Evolutionary conservation across 2,113 vertebrate genomes (phyloP).

Genomic region (Cacatua alba): DNA sequence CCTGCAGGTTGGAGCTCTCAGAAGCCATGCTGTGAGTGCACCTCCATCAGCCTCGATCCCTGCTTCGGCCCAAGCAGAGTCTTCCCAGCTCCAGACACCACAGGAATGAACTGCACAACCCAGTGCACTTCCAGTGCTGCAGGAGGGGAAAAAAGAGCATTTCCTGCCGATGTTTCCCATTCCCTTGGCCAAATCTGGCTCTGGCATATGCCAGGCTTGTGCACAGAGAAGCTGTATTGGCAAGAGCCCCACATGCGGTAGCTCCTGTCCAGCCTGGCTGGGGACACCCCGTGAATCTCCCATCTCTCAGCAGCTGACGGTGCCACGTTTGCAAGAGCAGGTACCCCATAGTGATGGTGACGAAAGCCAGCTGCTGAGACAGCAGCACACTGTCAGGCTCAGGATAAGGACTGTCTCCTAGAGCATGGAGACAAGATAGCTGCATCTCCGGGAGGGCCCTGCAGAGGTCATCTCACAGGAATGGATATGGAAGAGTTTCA

Average conservation of each 20-base stretch:
- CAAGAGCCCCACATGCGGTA: neutral
- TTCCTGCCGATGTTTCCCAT: neutral
- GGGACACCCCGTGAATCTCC: neutral
- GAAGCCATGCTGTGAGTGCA: neutral
- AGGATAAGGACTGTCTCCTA: neutral
- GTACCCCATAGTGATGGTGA: neutral
- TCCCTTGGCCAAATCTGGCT: neutral
- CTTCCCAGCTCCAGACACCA: neutral
- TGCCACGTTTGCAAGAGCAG: slow-evolving; percentile 9
- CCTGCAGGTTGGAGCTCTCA: neutral
- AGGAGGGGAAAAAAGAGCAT: neutral
- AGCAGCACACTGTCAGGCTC: neutral
- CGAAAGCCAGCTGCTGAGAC: slow-evolving; percentile 20
- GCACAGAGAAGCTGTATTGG: neutral
- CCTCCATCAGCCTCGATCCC: neutral
- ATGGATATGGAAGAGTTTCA: neutral
- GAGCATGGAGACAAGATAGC: neutral
- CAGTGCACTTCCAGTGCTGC: neutral
- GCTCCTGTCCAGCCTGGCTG: neutral
- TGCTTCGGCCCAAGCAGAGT: too few relatives aligned
- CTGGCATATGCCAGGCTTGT: neutral
- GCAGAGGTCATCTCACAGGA: neutral
- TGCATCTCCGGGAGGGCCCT: slow-evolving; percentile 3
- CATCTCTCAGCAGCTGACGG: neutral
- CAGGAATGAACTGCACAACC: neutral